Percentiles rank a stretch among this genome's conserved stretches.
These are phyloP conservation scores for Leptura quadrifasciata DNA, from an alignment of 2,888 invertebrate species.

Conservation along the genomic window DNA sequence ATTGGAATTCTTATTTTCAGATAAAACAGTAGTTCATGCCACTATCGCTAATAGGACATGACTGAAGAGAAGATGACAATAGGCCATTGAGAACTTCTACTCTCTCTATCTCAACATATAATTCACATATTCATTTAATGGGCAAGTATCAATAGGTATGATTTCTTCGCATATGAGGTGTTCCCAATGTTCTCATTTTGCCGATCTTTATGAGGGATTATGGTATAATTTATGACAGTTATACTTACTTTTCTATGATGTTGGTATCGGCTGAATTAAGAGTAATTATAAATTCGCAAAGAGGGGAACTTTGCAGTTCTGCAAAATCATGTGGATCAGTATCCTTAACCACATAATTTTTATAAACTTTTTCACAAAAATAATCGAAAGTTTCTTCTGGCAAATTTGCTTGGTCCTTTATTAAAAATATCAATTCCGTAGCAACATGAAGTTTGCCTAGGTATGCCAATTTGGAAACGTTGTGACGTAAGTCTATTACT, in stretches of 20 bases:
- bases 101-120: no score
- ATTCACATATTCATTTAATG: no score
- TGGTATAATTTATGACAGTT: neutral
- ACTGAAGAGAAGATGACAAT: no score
- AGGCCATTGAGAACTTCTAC: no score
- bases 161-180: no score
- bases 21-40: no score
- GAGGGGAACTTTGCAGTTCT: slow-evolving; percentile 45
- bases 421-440: slow-evolving; percentile 57
- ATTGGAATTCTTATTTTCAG: no score
- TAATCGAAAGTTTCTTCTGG: slow-evolving; percentile 49
- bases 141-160: no score
- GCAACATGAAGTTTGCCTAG: slow-evolving; percentile 56
- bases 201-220: no score
- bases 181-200: no score
- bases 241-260: slow-evolving; percentile 41
- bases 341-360: slow-evolving; percentile 43
- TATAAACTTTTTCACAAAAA: slow-evolving; percentile 49
- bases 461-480: slow-evolving; percentile 54
- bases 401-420: slow-evolving; percentile 51
- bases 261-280: slow-evolving; percentile 38
- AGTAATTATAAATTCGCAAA: slow-evolving; percentile 49
- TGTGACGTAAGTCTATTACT: slow-evolving; percentile 29
- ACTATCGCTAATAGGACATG: no score
- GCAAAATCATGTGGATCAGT: slow-evolving; percentile 37